These are phyloP conservation scores for Hemicordylus capensis DNA, from an alignment of 2,113 vertebrate genomes.

Conservation along the genomic window DNA sequence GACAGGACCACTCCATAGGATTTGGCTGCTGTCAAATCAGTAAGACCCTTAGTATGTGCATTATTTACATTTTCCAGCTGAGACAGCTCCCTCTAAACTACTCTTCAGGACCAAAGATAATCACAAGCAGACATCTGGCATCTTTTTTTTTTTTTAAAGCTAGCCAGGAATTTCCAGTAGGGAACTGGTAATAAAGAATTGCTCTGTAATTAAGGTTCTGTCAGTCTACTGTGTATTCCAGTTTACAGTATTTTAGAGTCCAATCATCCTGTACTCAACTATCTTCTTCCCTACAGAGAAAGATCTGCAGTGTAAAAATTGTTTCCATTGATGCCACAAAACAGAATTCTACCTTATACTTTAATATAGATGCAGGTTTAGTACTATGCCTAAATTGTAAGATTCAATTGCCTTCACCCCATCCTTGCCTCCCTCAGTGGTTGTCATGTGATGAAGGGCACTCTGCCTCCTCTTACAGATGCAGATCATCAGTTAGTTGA, in stretches of 20 bases:
- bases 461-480: neutral
- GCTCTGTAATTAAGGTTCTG: constrained; percentile 61
- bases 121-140: constrained; percentile 58
- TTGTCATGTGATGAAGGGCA: neutral
- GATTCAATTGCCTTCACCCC: neutral
- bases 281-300: rapidly evolving
- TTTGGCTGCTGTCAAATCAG: constrained; percentile 42
- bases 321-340: neutral
- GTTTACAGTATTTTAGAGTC: constrained; percentile 28
- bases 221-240: constrained; percentile 35
- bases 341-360: neutral
- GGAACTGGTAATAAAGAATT: constrained; percentile 50
- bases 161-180: constrained; percentile 52
- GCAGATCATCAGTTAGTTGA: neutral
- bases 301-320: neutral
- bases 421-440: neutral
- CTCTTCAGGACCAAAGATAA: constrained; percentile 44
- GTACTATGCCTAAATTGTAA: neutral
- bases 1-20: neutral
- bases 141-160: neutral
- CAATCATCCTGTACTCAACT: constrained; percentile 1
- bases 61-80: constrained; percentile 46
- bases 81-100: constrained; percentile 9
- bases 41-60: constrained; percentile 12
- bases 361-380: neutral